Evolutionary conservation across 2,113 vertebrate species (phyloP), one percentile per base, ranked within the genome.

Genomic region (Tangachromis dhanisi): DNA sequence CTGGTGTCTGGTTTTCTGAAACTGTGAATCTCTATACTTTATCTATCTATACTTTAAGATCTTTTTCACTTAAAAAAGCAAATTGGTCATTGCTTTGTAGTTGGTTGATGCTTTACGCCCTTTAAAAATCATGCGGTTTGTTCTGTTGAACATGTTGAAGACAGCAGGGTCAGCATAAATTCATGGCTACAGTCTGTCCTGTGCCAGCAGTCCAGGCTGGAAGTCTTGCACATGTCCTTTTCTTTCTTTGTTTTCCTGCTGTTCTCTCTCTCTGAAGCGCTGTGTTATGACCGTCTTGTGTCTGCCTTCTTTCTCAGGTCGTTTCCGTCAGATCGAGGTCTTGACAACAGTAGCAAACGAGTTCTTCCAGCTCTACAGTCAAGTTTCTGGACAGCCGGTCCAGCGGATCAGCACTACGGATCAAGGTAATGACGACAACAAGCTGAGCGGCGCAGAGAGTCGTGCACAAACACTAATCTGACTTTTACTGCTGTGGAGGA

Each of bases 251-350:
- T 42, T 71, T 45, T 26, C 40, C 40, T 73, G 40, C 40, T 29
- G 21, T 73, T 47, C 9, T 47, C 38, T 68, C 33, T 73, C 38
- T 17, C 5, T 47, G 31, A 53, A 40, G 31, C 2, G 2, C 19
- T 71, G 5, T 53, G 81, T 49, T 78, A 16, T 3, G 5, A 24
- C 17, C 7, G 8, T 21, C 13, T 51, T 71, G 21, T 85, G 26
- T 84, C 42, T 90, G 16, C 31, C 6, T 83, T 83, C 24, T 90
- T 17, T 38, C 26, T 82, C 76, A 99, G 99, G 98, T 95, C 99
- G 99, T 88, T 99, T 99, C 95, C 98, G 98, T 90, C 99, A 99
- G 95, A 99, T 99, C 5, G 97, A 99, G 96, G 98, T 99, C 89
- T 96, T 99, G 91, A 99, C 99, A 61, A 98, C 97, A 81, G 99